Base-by-base conservation (phyloP, 2,797 vertebrate species). In the Clamator glandarius region DNA sequence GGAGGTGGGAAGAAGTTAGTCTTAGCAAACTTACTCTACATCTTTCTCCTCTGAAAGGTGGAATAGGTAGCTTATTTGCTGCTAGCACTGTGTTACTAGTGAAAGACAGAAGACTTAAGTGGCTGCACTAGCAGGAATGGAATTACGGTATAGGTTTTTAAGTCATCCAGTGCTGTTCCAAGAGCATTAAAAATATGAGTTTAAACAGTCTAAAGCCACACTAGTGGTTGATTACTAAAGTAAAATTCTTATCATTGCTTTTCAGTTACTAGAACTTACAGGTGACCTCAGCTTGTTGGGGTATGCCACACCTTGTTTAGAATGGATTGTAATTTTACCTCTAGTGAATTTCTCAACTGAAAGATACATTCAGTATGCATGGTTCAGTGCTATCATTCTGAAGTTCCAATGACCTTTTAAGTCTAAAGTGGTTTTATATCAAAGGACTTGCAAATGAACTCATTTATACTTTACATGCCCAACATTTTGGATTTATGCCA, bases 381-480 rank as follows among this genome's bases (percentile, higher is more conserved):
- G 20, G 26, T 68, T 84, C 35, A 62, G 10, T 87, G 55, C 7
- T 69, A 39, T 76, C 51, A 63, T 76, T 91, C 54, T 79, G 44
- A 86, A 86, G 15, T 11, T 86, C 54, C 29, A 73, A 72, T 59
- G 67, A 69, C 66, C 84, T 89, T 84, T 91, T 81, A 33, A 88
- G 66, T 76, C 62, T 76, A 33, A 81, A 93, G 88, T 2, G 2
- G 20, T 58, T 88, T 87, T 89, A 39, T 69, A 69, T 70, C 11
- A 79, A 76, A 82, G 52, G 18, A 88, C 39, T 94, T 88, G 80
- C 59, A 91, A 81, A 92, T 78, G 15, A 66, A 54, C 16, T 88
- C 15, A 24, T 90, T 90, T 80, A 62, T 86, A 76, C 39, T 18
- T 84, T 59, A 81, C 20, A 55, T 0, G 0, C 28, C 23, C 42